Base-by-base conservation (phyloP, 2,797 vertebrate genomes). In the Ispidina lecontei region DNA sequence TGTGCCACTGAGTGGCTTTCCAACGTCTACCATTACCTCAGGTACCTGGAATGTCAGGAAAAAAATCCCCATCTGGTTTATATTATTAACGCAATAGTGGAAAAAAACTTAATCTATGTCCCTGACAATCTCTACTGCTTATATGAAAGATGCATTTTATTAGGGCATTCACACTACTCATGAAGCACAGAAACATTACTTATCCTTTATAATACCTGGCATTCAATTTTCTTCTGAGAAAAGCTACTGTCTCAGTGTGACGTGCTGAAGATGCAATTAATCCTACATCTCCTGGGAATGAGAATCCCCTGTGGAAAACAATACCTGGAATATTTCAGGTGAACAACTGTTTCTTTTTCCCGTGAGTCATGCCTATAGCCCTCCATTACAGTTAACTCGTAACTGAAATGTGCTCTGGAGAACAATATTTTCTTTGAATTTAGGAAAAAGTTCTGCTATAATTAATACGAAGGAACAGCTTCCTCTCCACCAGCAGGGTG, bases 31-130 rank as follows among this genome's bases (percentile, higher is more conserved):
- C 97, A 98, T 99, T 99, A 98, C 98, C 98, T 98, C 98, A 98
- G 97, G 97, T 98, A 98, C 97, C 96, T 98, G 98, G 99, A 98
- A 99, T 99, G 98, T 97, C 91, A 94, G 78, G 63, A 37, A 65
- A 83, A 93, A 85, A 86, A 95, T 93, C 86, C 54, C 97, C 98
- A 99, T 99, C 98, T 99, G 99, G 98, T 98, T 98, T 97, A 84
- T 97, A 98, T 99, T 99, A 99, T 97, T 96, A 97, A 95, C 92
- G 97, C 98, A 98, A 98, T 98, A 97, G 98, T 98, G 88, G 98
- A 98, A 94, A 93, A 93, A 96, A 98, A 94, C 96, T 98, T 98
- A 97, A 98, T 98, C 98, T 98, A 96, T 96, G 97, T 90, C 84
- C 89, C 87, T 56, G 98, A 98, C 91, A 98, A 98, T 98, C 97